Base-by-base conservation (phyloP, 2,888 invertebrate genomes). In the Torymus auratus region DNA sequence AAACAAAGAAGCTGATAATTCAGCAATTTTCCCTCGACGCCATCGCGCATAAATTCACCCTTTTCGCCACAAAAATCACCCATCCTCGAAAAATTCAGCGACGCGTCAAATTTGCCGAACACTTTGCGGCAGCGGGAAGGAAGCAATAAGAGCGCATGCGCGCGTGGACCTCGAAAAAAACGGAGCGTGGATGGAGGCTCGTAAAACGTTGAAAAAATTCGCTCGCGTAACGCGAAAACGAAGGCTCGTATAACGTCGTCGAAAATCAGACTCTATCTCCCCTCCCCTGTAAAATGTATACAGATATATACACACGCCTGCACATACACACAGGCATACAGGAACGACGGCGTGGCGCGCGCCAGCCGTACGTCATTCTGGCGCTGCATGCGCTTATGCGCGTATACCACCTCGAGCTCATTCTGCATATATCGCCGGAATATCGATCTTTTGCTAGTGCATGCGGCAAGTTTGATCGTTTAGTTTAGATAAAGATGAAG, bases 251-350 rank as follows among this genome's bases (percentile, higher is more conserved):
- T 70, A 58, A 58, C 23, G 60, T 55, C 41, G 56, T 58, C 17
- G 61, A 78, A 78, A 78, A 73, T 78, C 67, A 78, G 70, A 55
- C 72, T 68, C 68, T 60, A 78, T 78, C 67, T 41, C 67, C 20
- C 13, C 10, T 10, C 41, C 56, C 12, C 28, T 28, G 58, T 58
- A 28, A 69, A 69, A 58, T 58, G n/a, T 69, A 61, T 67, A 64
- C 64, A 23, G 20, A 20, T 20, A 20, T 20, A 20, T 20, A 20
- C 20, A 20, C 20, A 20, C 20, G 20, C 20, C 20, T 2, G 20
- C 20, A 20, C 20, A 20, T 20, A 20, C 2, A 20, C 20, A 20
- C 2, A 20, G 1, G 2, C 20, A 20, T 2, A 20, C 20, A 20
- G 20, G 20, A 20, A 20, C 20, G 20, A 20, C 20, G 20, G 20